Base-by-base conservation (phyloP, 2,888 invertebrate species). In the Julus scanicus region DNA sequence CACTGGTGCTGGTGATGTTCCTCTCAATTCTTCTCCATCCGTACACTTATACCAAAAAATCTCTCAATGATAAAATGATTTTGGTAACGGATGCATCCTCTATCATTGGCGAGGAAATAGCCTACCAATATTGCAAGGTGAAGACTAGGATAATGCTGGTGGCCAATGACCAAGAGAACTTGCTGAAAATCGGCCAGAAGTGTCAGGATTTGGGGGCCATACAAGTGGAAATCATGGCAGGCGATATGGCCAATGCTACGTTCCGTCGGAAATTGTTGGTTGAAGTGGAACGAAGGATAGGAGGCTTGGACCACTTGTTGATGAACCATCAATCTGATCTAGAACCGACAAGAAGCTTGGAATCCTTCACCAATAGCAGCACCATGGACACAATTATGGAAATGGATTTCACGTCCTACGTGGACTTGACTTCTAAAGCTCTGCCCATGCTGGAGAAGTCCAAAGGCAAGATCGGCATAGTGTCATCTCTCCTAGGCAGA, bases 61-160 rank as follows among this genome's bases (percentile, higher is more conserved):
- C 40, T 8, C 48, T 84, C 44, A 40, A 40, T n/a, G 15, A 84
- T 20, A 84, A 40, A 40, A 17, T 40, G 40, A 13, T 84, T 39
- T 20, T 84, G 44, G n/a, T 84, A 17, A 84, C 44, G 3, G 84
- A 84, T 3, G 84, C 84, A 15, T n/a, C 84, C 8, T 84, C 84
- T 3, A 40, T 48, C 48, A n/a, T 84, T 2, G 84, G 84, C 40
- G 44, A 48, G n/a, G 44, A 84, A 39, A 44, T 84, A n/a, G 13
- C 84, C 8, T 84, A 84, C 48, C 44, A 84, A 9, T 84, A 84
- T n/a, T 84, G 44, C 84, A 84, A 40, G 13, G 17, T 84, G 9
- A 84, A 84, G 48, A 84, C 84, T 2, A 84, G n/a, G 48, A 40
- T 84, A n/a, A 84, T 84, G 40, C n/a, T 84, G 48, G 48, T 84